phyloP scores from a whole-genome alignment of 2,888 invertebrate species.

The Dasysyrphus albostriatus region DNA sequence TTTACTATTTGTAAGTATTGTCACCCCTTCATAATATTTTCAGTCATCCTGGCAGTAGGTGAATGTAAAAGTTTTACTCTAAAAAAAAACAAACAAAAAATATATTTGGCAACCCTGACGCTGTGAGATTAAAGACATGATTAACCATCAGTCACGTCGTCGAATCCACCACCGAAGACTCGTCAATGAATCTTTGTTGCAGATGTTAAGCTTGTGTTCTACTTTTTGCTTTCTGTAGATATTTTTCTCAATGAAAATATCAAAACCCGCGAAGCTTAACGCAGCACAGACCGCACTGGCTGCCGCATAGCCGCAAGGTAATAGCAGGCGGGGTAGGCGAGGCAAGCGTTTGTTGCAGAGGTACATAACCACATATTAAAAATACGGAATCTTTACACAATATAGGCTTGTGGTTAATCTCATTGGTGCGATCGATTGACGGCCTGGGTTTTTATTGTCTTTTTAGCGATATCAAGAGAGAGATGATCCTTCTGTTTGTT shows the following conservation, averaged over 20 bases:
- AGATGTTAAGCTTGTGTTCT: conserved; percentile 11
- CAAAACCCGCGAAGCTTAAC: conserved; percentile 13
- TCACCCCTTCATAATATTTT: too few species aligned
- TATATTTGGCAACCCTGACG: not conserved
- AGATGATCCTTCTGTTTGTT: not conserved
- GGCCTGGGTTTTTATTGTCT: conserved; percentile 1
- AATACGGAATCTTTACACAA: not conserved
- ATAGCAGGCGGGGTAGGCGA: not conserved
- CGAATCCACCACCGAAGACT: not conserved
- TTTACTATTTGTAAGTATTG: too few species aligned
- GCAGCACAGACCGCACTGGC: conserved; percentile 5
- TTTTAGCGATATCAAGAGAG: not conserved
- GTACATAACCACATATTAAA: conserved; percentile 15
- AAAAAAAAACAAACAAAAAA: not conserved
- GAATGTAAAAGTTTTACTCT: too few species aligned
- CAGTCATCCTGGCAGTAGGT: too few species aligned
- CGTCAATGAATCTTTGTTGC: conserved; percentile 19
- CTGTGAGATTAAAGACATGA: not conserved
- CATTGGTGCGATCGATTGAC: conserved; percentile 2
- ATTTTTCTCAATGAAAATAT: conserved; percentile 29
- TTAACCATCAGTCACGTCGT: conserved; percentile 9
- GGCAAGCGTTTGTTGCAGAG: too few species aligned
- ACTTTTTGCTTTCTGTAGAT: not conserved
- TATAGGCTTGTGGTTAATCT: conserved; percentile 15
- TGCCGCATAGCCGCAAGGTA: conserved; percentile 7